A percentile compares a stretch with the other conserved stretches of the same genome.
These are phyloP conservation scores for Lepisosteus oculatus DNA, from an alignment of 2,113 vertebrate species.

Conservation along the genomic window DNA sequence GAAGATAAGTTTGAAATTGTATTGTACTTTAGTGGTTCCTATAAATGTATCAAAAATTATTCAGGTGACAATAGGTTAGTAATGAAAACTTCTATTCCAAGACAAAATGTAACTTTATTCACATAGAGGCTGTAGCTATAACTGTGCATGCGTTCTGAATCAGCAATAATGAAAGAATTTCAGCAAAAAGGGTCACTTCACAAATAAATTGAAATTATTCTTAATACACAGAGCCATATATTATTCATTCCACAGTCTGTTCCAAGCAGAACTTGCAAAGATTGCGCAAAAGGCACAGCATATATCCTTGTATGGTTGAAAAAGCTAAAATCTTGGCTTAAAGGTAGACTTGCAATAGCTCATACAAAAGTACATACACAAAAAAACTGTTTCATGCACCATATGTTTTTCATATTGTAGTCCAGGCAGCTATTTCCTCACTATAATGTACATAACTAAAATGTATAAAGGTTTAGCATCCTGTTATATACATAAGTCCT, in stretches of 20 bases:
- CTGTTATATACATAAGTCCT: too few relatives aligned
- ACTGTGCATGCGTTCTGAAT: too few relatives aligned
- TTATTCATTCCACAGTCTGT: background rate
- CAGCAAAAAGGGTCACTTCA: background rate
- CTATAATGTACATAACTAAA: too few relatives aligned
- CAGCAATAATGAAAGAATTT: background rate
- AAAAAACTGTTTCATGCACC: conserved; percentile 5
- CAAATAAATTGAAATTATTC: conserved; percentile 3
- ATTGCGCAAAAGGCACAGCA: background rate
- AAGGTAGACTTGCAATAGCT: conserved; percentile 19
- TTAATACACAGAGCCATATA: background rate
- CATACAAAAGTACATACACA: conserved; percentile 17
- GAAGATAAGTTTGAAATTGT: background rate
- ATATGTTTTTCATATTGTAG: conserved; percentile 10
- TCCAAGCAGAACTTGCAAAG: background rate
- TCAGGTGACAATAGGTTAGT: too few relatives aligned
- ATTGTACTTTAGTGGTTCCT: background rate
- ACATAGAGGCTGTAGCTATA: too few relatives aligned
- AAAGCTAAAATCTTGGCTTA: conserved; percentile 17
- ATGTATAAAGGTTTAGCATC: too few relatives aligned
- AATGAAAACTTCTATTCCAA: too few relatives aligned
- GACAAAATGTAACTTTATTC: too few relatives aligned
- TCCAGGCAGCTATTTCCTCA: conserved; percentile 3
- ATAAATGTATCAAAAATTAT: background rate
- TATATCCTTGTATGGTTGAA: conserved; percentile 19